A percentile compares a stretch with the other conserved stretches of the same genome.
Evolutionary conservation across 2,797 vertebrate genomes (phyloP).

Genomic region (Neopelma chrysocephalum): DNA sequence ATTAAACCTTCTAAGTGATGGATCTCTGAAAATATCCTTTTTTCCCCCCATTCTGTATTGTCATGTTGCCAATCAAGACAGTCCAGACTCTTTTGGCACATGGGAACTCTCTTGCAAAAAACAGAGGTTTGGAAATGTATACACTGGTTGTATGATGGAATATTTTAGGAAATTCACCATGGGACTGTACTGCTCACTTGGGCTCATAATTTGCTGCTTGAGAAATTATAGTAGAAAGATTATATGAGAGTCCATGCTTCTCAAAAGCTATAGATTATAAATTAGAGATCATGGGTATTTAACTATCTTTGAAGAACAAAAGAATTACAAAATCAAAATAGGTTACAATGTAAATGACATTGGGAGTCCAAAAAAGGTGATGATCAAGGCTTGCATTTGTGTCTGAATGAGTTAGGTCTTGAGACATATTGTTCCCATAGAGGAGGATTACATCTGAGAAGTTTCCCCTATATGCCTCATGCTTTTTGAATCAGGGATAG

Average conservation of each 20-base stretch:
- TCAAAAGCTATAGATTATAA: background rate
- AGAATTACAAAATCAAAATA: background rate
- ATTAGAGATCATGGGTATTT: background rate
- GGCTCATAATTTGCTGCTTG: background rate
- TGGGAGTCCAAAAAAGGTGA: background rate
- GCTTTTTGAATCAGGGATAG: background rate
- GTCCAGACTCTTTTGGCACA: background rate
- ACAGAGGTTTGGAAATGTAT: background rate
- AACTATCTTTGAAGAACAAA: background rate
- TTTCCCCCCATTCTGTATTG: background rate
- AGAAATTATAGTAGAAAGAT: background rate
- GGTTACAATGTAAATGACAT: background rate
- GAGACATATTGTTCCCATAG: background rate
- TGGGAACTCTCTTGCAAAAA: background rate
- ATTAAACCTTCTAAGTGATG: slow-evolving; percentile 1
- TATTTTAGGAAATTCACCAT: background rate
- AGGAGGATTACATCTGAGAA: background rate
- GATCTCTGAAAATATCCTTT: background rate
- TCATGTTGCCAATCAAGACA: background rate
- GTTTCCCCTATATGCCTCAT: background rate
- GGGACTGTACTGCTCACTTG: background rate
- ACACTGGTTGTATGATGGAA: fast-evolving
- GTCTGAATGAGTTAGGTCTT: background rate
- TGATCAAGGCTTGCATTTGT: background rate
- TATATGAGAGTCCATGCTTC: background rate